phyloP scores from a whole-genome alignment of 2,113 vertebrate species.

The Prolemur simus region DNA sequence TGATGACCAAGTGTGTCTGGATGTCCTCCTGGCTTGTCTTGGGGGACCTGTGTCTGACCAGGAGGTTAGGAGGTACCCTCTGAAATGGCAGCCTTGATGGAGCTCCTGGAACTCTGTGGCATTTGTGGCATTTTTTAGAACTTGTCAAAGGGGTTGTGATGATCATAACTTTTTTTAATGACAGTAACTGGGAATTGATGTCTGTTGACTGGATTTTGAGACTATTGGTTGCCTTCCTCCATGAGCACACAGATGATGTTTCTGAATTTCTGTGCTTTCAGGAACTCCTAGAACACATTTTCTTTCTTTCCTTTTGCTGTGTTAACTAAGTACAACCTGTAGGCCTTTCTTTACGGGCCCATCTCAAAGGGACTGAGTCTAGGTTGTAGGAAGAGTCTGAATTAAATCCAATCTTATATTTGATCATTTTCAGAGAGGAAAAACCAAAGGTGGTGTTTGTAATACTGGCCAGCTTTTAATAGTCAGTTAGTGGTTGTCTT shows the following conservation, averaged over 20 bases:
- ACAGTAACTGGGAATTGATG: neutral
- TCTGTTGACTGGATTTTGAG: neutral
- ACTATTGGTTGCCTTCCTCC: neutral
- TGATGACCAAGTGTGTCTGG: neutral
- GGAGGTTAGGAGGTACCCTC: neutral
- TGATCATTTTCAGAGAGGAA: neutral
- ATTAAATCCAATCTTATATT: neutral
- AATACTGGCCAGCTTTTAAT: neutral
- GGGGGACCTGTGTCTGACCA: neutral
- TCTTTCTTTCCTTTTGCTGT: neutral
- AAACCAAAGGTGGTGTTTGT: neutral
- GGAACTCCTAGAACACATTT: neutral
- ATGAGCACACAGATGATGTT: neutral
- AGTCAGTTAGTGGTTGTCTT: neutral
- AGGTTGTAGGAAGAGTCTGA: neutral
- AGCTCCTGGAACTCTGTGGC: neutral
- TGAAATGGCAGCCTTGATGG: neutral
- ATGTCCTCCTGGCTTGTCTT: neutral
- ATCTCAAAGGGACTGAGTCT: neutral
- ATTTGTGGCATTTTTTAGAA: neutral
- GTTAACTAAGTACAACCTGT: neutral
- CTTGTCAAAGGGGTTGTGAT: accelerated
- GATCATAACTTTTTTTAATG: neutral
- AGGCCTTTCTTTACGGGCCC: neutral
- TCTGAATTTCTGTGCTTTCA: neutral